Base-by-base conservation (phyloP, 2,888 invertebrate genomes). In the Drosophila mulleri region DNA sequence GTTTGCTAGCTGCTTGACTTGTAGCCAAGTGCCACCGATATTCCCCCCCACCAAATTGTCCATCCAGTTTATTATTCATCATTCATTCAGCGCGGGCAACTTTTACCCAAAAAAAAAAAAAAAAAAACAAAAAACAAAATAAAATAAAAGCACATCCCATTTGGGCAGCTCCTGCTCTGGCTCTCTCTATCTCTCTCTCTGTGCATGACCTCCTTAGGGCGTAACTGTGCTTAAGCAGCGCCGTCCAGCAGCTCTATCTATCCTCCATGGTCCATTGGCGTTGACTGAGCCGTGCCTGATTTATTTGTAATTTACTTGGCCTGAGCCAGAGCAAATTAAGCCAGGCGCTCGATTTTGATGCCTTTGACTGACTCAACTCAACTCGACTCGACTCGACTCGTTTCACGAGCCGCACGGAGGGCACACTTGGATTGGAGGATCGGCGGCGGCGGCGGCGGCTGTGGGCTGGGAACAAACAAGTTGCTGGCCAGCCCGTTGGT, bases 161-260 rank as follows among this genome's bases (percentile, higher is more conserved):
- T 80, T 67, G 56, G 26, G 41, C 56, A 54, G 56, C 59, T 42
- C 39, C 48, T 29, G 29, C 44, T 20, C 42, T 16, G 14, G 6
- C 26, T n/a, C 37, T 14, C 35, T 4, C 14, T 12, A 14, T n/a
- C 14, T 18, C 11, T 54, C 2, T 14, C 37, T 5, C 63, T 73
- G 74, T 64, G 86, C 83, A 77, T 83, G 76, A 82, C 86, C 84
- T 82, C 84, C 82, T 82, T 82, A 85, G 78, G 87, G 86, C 82
- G 87, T 83, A 85, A 84, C 87, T 85, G 85, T 84, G 89, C 86
- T 84, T 79, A 82, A 82, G 75, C 83, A 80, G 78, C 64, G 59
- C 57, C 20, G 37, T 52, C 52, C 47, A 47, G n/a, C 48, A 53
- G 52, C 52, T 53, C 52, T 53, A 20, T 45, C 57, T 29, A 63